These are phyloP conservation scores for Ichneumon xanthorius DNA, from an alignment of 2,888 invertebrate genomes.

Conservation along the genomic window DNA sequence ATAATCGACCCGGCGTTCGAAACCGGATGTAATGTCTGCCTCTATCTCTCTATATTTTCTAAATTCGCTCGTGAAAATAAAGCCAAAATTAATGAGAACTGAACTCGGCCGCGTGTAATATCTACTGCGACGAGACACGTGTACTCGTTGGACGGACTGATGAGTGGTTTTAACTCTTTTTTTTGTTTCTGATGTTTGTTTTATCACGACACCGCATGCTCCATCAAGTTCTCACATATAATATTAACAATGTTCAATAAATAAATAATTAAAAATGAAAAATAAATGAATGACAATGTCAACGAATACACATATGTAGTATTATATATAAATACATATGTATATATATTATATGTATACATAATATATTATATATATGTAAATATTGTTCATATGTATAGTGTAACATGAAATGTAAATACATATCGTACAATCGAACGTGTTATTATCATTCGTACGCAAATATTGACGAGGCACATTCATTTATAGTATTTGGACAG, in stretches of 20 bases:
- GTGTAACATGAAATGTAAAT: slow-evolving; percentile 49
- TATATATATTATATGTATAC: neutral
- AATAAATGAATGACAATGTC: slow-evolving; percentile 31
- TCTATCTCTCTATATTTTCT: slow-evolving; percentile 28
- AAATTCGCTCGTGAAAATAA: slow-evolving; percentile 13
- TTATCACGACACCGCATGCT: slow-evolving; percentile 64
- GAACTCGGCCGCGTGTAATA: slow-evolving; percentile 1
- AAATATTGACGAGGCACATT: slow-evolving; percentile 66
- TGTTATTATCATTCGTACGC: slow-evolving; percentile 61
- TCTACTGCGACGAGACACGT: neutral
- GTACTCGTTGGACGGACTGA: slow-evolving; percentile 25
- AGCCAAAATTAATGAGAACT: slow-evolving; percentile 5
- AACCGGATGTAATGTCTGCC: slow-evolving; percentile 38
- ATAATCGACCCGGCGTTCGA: slow-evolving; percentile 19
- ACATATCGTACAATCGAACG: slow-evolving; percentile 64
- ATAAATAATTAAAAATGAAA: slow-evolving; percentile 22
- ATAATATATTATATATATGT: too few species aligned
- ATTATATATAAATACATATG: slow-evolving; percentile 28
- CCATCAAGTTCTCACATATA: slow-evolving; percentile 62
- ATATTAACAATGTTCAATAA: slow-evolving; percentile 50
- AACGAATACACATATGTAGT: slow-evolving; percentile 47
- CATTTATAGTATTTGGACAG: slow-evolving; percentile 49
- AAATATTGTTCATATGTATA: slow-evolving; percentile 6
- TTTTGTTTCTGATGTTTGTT: slow-evolving; percentile 33
- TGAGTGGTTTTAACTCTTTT: slow-evolving; percentile 22